phyloP scores from a whole-genome alignment of 2,888 invertebrate species.

The Drosophila buzzatii region DNA sequence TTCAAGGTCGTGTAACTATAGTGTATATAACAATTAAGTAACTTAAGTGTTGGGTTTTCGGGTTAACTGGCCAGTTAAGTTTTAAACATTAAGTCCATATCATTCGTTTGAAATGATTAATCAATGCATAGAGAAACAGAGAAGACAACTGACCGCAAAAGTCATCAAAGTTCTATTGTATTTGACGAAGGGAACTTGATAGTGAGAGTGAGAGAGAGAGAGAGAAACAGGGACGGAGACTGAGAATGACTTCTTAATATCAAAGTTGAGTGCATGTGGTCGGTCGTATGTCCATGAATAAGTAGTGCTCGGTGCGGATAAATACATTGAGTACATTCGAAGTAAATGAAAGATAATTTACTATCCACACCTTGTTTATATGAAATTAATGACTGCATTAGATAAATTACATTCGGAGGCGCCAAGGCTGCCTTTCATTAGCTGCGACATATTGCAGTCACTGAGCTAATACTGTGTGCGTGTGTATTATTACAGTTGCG shows the following conservation, averaged over 20 bases:
- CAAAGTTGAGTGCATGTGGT: neutral
- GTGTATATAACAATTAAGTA: neutral
- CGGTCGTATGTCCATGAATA: neutral
- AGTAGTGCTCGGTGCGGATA: conserved; percentile 1
- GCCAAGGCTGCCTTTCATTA: conserved; percentile 24
- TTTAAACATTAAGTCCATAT: neutral
- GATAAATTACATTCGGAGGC: conserved; percentile 77
- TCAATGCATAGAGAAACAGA: neutral
- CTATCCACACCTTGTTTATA: conserved; percentile 86
- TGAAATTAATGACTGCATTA: conserved; percentile 86
- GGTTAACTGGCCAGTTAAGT: neutral
- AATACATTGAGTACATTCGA: conserved; percentile 13
- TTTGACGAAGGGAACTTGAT: too few relatives aligned
- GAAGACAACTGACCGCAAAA: conserved; percentile 2
- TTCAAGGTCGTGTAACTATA: neutral
- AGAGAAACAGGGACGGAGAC: neutral
- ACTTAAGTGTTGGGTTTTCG: neutral
- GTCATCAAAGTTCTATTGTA: conserved; percentile 3
- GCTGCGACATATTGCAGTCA: conserved; percentile 2
- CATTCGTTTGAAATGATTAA: neutral
- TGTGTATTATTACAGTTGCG: conserved; percentile 32
- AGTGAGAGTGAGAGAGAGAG: neutral
- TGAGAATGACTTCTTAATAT: neutral
- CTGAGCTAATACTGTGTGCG: neutral
- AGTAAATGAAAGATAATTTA: conserved; percentile 70